phyloP scores from a whole-genome alignment of 2,797 vertebrate species.

The Passerculus sandwichensis region DNA sequence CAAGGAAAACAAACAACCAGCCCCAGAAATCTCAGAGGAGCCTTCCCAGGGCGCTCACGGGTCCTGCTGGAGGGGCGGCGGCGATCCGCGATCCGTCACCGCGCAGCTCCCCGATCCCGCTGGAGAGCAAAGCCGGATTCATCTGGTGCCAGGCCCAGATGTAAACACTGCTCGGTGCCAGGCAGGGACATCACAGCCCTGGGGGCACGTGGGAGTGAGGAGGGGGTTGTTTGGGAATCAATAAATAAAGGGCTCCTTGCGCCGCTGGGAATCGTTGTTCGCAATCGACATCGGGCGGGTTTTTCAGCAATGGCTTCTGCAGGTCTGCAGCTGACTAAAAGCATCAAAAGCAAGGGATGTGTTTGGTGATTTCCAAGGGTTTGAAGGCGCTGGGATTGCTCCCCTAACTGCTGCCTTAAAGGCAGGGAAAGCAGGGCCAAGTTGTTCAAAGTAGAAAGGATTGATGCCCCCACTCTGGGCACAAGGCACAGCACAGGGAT shows the following conservation, averaged over 20 bases:
- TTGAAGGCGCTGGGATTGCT: background rate
- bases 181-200: background rate
- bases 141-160: constrained; percentile 6
- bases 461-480: background rate
- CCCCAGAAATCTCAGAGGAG: constrained; percentile 1
- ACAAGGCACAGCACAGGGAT: background rate
- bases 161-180: background rate
- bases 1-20: constrained; percentile 59
- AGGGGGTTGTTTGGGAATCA: background rate
- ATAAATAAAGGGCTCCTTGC: background rate
- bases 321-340: background rate
- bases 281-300: background rate
- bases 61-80: background rate
- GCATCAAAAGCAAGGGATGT: background rate
- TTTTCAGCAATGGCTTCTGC: background rate
- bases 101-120: background rate
- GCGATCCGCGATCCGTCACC: background rate
- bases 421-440: constrained; percentile 16
- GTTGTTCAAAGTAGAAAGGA: background rate
- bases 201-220: background rate
- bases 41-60: background rate
- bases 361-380: background rate
- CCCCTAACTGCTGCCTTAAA: constrained; percentile 15
- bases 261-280: background rate
- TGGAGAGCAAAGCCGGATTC: background rate